phyloP scores from a whole-genome alignment of 1,140 invertebrate genomes.

The Lordiphosa clarofinis region DNA sequence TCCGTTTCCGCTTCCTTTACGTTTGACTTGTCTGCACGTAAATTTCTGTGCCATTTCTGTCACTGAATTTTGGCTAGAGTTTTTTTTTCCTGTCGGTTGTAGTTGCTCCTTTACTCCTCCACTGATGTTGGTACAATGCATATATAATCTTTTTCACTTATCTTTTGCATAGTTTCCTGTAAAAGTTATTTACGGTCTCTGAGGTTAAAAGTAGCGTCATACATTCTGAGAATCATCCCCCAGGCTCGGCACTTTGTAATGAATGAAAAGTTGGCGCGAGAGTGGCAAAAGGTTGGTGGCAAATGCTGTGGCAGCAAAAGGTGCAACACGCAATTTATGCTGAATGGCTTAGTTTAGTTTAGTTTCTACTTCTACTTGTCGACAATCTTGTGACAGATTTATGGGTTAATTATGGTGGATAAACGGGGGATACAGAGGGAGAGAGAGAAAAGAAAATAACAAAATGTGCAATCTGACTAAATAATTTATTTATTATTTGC shows the following conservation, averaged over 20 bases:
- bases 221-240: slow-evolving; percentile 42
- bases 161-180: slow-evolving; percentile 66
- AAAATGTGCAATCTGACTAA: not conserved
- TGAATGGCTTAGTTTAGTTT: slow-evolving; percentile 51
- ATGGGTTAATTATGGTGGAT: slow-evolving; percentile 61
- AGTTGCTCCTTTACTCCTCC: slow-evolving; percentile 4
- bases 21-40: slow-evolving; percentile 69
- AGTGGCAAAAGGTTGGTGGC: slow-evolving; percentile 19
- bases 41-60: slow-evolving; percentile 52
- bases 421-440: not conserved
- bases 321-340: slow-evolving; percentile 49
- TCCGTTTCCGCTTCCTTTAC: slow-evolving; percentile 65
- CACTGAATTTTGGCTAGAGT: slow-evolving; percentile 15
- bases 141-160: slow-evolving; percentile 77
- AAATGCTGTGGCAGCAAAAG: slow-evolving; percentile 24
- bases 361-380: slow-evolving; percentile 39
- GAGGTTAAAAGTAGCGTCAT: slow-evolving; percentile 67
- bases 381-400: slow-evolving; percentile 66
- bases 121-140: slow-evolving; percentile 69
- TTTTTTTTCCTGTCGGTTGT: not conserved
- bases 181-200: slow-evolving; percentile 62
- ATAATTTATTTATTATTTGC: not conserved
- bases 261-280: slow-evolving; percentile 50
- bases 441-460: not conserved
- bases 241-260: slow-evolving; percentile 18